Base-by-base conservation (phyloP, 2,888 invertebrate genomes). In the Ditylenchus weischeri region DNA sequence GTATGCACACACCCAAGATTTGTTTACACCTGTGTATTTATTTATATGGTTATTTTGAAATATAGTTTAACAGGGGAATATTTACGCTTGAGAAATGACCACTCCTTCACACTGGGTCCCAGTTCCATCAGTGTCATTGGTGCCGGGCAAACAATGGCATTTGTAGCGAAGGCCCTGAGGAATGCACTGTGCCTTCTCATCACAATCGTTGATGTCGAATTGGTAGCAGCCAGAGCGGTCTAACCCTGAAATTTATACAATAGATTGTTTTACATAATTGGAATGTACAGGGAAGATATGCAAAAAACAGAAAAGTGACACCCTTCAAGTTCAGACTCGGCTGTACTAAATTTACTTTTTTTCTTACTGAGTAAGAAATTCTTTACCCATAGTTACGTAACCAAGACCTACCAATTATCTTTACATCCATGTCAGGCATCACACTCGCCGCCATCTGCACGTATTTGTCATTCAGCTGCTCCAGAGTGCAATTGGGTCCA, bases 1-100 rank as follows among this genome's bases (percentile, higher is more conserved):
- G 67, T n/a, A 79, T 50, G 63, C 80, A 80, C n/a, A 80, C 72
- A 23, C 76, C 79, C 47, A 79, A 69, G 5, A 80, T 38, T 70
- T 73, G 69, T 13, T 75, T 69, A 61, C 80, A 80, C 29, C 80
- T 80, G 36, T 11, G 51, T 47, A 13, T n/a, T 15, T 29, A 54
- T 23, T 2, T n/a, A 51, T 11, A 62, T 47, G 18, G 21, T 15
- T 29, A 54, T 23, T 2, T n/a, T 7, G 2, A 54, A 11, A 54
- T 54, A 54, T 11, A 18, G 11, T 54, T 54, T 2, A 15, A 7
- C 21, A 54, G 21, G 8, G 2, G 15, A n/a, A 54, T 29, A 47
- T 50, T 57, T 50, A 71, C 71, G 57, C 61, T 23, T 70, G 71
- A 18, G 64, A 62, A 35, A 69, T 66, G 19, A 69, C 69, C 63